These are phyloP conservation scores for Chrysolina americana DNA, from an alignment of 2,888 invertebrate species.

Conservation along the genomic window DNA sequence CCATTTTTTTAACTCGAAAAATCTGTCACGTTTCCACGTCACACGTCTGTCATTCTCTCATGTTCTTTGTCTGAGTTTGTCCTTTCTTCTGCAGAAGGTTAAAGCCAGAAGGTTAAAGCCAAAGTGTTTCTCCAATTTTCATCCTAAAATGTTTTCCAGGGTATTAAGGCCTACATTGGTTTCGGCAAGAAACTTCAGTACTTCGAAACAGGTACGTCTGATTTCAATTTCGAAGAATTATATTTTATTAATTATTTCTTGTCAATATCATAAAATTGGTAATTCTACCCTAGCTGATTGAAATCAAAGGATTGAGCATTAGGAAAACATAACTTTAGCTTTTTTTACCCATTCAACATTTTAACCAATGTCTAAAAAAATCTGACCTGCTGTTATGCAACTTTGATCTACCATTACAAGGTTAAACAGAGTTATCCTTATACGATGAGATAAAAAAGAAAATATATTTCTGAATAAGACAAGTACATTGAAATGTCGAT, in stretches of 20 bases:
- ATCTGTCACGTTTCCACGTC: no score
- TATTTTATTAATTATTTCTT: no score
- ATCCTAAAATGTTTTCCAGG: slow-evolving; percentile 75
- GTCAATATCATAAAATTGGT: no score
- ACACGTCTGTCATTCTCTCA: not conserved
- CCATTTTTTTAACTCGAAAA: not conserved
- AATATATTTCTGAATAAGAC: no score
- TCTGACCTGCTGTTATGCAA: not conserved
- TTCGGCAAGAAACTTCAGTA: slow-evolving; percentile 60
- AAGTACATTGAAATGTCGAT: no score
- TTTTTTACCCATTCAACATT: not conserved
- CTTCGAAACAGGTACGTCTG: slow-evolving; percentile 60
- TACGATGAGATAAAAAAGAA: no score
- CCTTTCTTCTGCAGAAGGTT: not conserved
- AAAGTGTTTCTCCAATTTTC: not conserved
- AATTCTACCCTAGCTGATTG: no score
- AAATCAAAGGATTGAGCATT: no score
- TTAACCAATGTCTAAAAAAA: not conserved
- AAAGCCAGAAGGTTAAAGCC: not conserved
- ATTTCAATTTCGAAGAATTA: not conserved
- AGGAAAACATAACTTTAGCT: not conserved
- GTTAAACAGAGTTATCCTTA: not conserved
- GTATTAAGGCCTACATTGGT: slow-evolving; percentile 71
- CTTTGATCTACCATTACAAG: not conserved
- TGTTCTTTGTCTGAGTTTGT: no score